Base-by-base conservation (phyloP, 1,140 invertebrate species). In the Formica selysi region DNA sequence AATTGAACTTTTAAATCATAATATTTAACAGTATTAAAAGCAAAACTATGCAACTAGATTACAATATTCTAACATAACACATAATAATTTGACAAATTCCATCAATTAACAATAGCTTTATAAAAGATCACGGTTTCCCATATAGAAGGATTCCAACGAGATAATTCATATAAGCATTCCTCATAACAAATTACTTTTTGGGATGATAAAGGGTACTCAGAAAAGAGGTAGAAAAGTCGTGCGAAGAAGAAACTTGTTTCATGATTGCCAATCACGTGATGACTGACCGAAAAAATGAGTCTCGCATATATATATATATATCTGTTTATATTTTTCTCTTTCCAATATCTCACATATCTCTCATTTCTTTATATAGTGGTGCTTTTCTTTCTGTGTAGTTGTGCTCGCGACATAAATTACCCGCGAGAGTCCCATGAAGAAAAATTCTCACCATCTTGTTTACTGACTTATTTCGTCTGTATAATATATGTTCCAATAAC, bases 221-320 rank as follows among this genome's bases (percentile, higher is more conserved):
- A 65, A 78, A 78, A 29, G 19, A 64, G 11, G n/a, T 36, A 13
- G 26, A 22, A 22, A 79, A 67, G 19, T 41, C 36, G 44, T 22
- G 22, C 22, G 22, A 4, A 16, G 0, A 1, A 36, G 13, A 41
- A 68, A 79, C 13, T 44, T 41, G 32, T 79, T 79, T 79, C 8
- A 54, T 68, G 62, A 79, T 68, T 68, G 62, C 64, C 48, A 79
- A 54, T 68, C 44, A 79, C n/a, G 44, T 36, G 44, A 79, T 79
- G 26, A 57, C 22, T 54, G 4, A 38, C 4, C 19, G 22, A 32
- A 57, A 8, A 36, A 7, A 57, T 38, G 13, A 68, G 11, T 62
- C 26, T n/a, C 10, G 2, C 7, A 76, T 76, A 10, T 44, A 44
- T 44, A 13, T 44, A 4, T 51, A 51, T 51, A 51, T 19, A 51